phyloP scores from a whole-genome alignment of 2,797 vertebrate genomes.

The Malurus splendens region DNA sequence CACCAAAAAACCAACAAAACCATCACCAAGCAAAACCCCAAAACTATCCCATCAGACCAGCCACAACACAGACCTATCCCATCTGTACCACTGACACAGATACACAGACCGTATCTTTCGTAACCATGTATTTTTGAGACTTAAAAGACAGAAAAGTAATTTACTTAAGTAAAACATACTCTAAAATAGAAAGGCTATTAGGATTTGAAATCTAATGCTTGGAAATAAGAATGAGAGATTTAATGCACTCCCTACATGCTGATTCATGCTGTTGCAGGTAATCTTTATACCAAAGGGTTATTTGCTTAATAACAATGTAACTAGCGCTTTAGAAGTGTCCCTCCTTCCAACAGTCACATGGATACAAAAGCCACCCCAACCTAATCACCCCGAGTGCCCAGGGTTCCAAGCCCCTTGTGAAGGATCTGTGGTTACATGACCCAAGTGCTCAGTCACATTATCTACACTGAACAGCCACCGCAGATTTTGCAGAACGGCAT shows the following conservation, averaged over 20 bases:
- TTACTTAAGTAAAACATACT: neutral
- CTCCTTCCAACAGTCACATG: neutral
- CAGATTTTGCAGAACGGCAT: neutral
- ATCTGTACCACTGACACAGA: neutral
- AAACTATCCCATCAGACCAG: neutral
- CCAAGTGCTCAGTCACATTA: neutral
- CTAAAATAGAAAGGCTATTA: neutral
- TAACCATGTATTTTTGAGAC: neutral
- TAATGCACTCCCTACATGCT: neutral
- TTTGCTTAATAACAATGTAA: neutral
- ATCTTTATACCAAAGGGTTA: neutral
- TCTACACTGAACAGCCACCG: neutral
- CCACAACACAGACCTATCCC: neutral
- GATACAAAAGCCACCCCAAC: neutral
- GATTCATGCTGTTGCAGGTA: neutral
- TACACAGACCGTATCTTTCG: neutral
- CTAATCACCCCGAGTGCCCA: neutral
- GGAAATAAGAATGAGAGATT: slow-evolving; percentile 9
- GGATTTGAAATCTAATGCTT: neutral
- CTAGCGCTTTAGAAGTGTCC: neutral
- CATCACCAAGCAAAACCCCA: neutral
- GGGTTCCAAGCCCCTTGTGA: neutral
- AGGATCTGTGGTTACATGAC: neutral
- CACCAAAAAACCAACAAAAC: neutral
- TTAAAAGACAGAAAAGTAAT: neutral